Evolutionary conservation across 2,797 vertebrate genomes (phyloP), one percentile per base, ranked within the genome.

Genomic region (Podargus strigoides): DNA sequence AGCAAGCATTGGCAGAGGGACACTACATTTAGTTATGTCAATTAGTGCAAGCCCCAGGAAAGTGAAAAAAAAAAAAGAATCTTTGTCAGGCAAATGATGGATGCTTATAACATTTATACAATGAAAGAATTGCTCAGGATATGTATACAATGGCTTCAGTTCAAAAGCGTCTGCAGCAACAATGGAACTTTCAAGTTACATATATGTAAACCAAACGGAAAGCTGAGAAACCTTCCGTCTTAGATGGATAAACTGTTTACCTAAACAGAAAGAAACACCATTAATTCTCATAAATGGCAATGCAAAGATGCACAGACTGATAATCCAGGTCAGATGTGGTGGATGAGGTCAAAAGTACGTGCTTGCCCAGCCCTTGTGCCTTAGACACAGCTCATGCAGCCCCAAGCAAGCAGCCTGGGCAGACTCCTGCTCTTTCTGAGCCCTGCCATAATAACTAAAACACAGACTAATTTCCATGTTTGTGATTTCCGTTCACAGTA

Each of bases 61-160:
- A 97, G 70, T 49, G 32, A 78, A 70, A 62, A 5, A 10, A 90
- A 36, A 8, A 9, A 11, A 24, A 10, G n/a, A 94, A 91, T 82
- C 94, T 97, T 98, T 98, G 94, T 98, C 97, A 98, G 82, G 90
- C 94, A 97, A 97, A 96, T 97, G 97, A 98, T 98, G 98, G 98
- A 98, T 98, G 97, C 97, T 95, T 97, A 87, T 92, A 94, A 90
- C 94, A 89, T 97, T 97, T 95, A 97, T 96, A 98, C 93, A 97
- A 97, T 89, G 97, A 98, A 97, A 97, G 97, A 97, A 97, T 97
- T 98, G 95, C 58, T 87, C 92, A 76, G 96, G 97, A 96, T 94
- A 94, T 96, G 96, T 97, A 97, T 85, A 97, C 97, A 98, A 98
- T 97, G 95, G 96, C 90, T 87, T 92, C 93, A 95, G 83, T 94